phyloP scores from a whole-genome alignment of 2,797 vertebrate genomes.

The Sarcophilus harrisii region DNA sequence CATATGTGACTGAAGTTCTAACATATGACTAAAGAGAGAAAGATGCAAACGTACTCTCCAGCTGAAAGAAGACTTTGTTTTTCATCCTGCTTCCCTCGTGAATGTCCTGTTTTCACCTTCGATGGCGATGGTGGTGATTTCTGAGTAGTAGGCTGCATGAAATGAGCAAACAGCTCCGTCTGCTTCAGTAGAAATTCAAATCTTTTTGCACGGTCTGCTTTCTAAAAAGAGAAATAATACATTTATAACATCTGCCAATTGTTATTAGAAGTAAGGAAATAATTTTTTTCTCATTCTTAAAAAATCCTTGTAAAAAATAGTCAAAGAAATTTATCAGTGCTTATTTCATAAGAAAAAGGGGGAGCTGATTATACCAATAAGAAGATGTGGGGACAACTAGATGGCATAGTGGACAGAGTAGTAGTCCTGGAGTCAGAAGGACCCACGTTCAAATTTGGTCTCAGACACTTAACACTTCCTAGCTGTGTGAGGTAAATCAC shows the following conservation, averaged over 20 bases:
- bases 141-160: constrained; percentile 92
- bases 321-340: neutral
- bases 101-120: constrained; percentile 90
- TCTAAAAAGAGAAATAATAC: constrained; percentile 81
- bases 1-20: neutral
- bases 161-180: constrained; percentile 93
- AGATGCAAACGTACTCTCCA: constrained; percentile 88
- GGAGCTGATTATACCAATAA: neutral
- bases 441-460: no score
- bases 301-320: neutral
- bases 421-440: no score
- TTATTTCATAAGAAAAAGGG: neutral
- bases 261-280: neutral
- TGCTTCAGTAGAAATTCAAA: constrained; percentile 94
- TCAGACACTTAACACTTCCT: no score
- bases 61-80: constrained; percentile 91
- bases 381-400: no score
- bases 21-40: constrained; percentile 17
- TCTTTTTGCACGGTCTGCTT: constrained; percentile 91
- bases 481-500: no score
- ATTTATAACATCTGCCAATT: neutral
- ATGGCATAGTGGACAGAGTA: no score
- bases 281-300: constrained; percentile 27
- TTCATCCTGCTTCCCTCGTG: constrained; percentile 90
- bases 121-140: constrained; percentile 91